Evolutionary conservation across 2,888 invertebrate species (phyloP).

Genomic region (Hirtodrosophila confusa): DNA sequence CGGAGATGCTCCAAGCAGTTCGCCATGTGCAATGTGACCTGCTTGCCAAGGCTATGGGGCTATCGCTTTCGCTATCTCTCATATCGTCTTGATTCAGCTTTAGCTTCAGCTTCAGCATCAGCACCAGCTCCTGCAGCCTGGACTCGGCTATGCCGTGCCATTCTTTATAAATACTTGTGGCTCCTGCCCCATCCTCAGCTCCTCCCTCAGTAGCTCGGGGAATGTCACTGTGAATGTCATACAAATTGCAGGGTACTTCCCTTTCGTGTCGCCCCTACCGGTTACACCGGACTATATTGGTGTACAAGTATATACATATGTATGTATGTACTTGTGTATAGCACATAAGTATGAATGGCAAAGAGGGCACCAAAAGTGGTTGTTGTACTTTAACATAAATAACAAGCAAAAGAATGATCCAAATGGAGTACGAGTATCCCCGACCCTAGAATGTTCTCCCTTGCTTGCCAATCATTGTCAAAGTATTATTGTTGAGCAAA

Average conservation of each 20-base stretch:
- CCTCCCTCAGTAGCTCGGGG: constrained; percentile 1
- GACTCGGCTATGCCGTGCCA: constrained; percentile 26
- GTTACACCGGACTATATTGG: constrained; percentile 5
- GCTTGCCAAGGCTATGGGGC: constrained; percentile 51
- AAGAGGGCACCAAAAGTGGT: constrained; percentile 8
- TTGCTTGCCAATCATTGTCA: constrained; percentile 9
- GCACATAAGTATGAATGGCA: constrained; percentile 6
- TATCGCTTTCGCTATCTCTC: constrained; percentile 59
- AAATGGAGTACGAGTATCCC: constrained; percentile 5
- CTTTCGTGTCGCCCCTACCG: constrained; percentile 6
- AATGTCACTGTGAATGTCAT: constrained; percentile 62
- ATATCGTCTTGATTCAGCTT: constrained; percentile 44
- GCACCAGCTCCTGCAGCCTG: constrained; percentile 10
- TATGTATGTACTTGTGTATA: background rate
- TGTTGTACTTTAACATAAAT: constrained; percentile 41
- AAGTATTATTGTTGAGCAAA: constrained; percentile 3
- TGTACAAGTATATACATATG: constrained; percentile 7
- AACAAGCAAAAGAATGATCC: constrained; percentile 24
- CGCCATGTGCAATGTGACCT: constrained; percentile 44
- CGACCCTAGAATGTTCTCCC: background rate
- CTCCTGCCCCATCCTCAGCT: background rate
- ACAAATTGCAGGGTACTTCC: constrained; percentile 46
- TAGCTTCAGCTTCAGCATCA: constrained; percentile 11
- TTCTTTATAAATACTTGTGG: constrained; percentile 55
- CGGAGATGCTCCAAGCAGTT: constrained; percentile 33